Percentiles rank a stretch among this genome's conserved stretches.
These are phyloP conservation scores for Limanda limanda DNA, from an alignment of 2,113 vertebrate genomes.

Conservation along the genomic window DNA sequence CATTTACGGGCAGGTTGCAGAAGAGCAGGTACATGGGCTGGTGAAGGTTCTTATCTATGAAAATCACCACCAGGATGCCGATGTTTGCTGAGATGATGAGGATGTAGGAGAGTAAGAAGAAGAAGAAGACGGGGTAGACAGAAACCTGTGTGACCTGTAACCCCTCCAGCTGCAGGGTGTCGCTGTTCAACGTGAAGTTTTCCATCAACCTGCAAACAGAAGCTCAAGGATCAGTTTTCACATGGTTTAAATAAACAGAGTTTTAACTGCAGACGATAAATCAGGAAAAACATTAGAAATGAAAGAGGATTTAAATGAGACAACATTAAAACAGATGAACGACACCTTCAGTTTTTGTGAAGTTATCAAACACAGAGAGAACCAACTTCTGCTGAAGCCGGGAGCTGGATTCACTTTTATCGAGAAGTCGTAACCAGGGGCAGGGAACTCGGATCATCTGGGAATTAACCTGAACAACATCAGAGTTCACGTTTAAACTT, in stretches of 20 bases:
- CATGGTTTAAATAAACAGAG: no score
- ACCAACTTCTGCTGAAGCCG: no score
- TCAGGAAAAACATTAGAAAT: no score
- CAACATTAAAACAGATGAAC: no score
- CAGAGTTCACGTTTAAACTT: no score
- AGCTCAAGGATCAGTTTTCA: not conserved
- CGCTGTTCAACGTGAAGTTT: conserved; percentile 44
- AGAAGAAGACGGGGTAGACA: conserved; percentile 58
- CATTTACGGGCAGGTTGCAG: conserved; percentile 68
- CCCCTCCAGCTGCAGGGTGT: conserved; percentile 67
- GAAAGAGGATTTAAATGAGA: no score
- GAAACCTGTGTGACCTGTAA: conserved; percentile 50
- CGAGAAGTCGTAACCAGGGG: no score
- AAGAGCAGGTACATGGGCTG: conserved; percentile 75
- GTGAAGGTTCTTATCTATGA: conserved; percentile 53
- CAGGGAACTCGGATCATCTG: no score
- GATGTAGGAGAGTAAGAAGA: conserved; percentile 62
- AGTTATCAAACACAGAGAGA: no score
- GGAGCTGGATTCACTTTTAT: no score
- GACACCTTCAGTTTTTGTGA: no score
- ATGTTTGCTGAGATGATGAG: conserved; percentile 62
- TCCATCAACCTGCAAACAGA: conserved; percentile 43
- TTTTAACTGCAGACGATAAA: not conserved
- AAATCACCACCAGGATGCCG: conserved; percentile 52
- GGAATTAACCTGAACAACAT: no score